Evolutionary conservation across 2,888 invertebrate species (phyloP).

Genomic region (Stenodera caucasica): DNA sequence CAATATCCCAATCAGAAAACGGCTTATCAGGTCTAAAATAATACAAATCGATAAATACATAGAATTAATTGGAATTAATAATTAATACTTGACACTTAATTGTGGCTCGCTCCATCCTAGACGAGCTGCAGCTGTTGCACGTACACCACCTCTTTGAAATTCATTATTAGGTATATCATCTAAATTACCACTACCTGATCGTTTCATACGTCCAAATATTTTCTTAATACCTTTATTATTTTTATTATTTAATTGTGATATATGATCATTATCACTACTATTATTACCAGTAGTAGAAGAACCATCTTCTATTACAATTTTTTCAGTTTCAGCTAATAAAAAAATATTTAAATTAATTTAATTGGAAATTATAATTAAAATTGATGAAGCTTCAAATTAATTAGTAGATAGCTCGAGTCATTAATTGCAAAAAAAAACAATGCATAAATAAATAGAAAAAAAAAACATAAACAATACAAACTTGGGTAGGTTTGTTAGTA

Average conservation of each 20-base stretch:
- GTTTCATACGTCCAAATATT: constrained; percentile 68
- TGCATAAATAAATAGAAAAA: constrained; percentile 14
- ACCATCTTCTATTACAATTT: constrained; percentile 57
- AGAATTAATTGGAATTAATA: too few relatives aligned
- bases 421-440: constrained; percentile 26
- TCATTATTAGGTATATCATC: constrained; percentile 67
- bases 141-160: constrained; percentile 70
- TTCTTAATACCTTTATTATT: constrained; percentile 64
- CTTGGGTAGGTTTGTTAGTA: background rate
- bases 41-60: too few relatives aligned
- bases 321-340: constrained; percentile 66
- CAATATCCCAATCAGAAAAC: constrained; percentile 79
- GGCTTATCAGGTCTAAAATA: constrained; percentile 68
- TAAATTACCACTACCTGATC: constrained; percentile 71
- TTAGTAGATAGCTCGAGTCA: constrained; percentile 40
- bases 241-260: constrained; percentile 56
- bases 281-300: constrained; percentile 42
- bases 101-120: constrained; percentile 63
- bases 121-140: constrained; percentile 74
- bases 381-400: constrained; percentile 9
- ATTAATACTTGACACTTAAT: constrained; percentile 43
- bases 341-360: constrained; percentile 8
- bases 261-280: constrained; percentile 22
- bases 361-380: background rate
- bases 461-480: constrained; percentile 7